These are phyloP conservation scores for Sebastes cheni DNA, from an alignment of 2,797 vertebrate genomes.

Conservation along the genomic window DNA sequence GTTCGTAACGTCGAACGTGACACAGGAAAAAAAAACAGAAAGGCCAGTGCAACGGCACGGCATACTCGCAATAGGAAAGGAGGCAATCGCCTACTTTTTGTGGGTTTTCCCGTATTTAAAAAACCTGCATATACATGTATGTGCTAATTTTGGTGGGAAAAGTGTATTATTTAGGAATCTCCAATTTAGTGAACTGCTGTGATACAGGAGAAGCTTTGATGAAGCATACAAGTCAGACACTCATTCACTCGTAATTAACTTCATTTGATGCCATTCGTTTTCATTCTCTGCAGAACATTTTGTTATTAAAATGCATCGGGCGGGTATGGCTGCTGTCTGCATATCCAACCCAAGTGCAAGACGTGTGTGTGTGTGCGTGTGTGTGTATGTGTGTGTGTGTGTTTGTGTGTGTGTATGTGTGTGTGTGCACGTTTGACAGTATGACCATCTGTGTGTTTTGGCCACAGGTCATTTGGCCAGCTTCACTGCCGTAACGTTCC, in stretches of 20 bases:
- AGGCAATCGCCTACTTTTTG: too few relatives aligned
- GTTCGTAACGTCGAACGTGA: accelerated
- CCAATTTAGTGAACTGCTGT: not conserved
- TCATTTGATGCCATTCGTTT: not conserved
- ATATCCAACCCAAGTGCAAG: not conserved
- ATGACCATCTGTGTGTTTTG: slow-evolving; percentile 50
- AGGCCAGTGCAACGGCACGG: accelerated
- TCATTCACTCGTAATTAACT: not conserved
- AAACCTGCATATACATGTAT: too few relatives aligned
- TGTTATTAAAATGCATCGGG: not conserved
- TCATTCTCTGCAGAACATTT: not conserved
- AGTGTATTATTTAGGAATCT: not conserved
- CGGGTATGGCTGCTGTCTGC: not conserved
- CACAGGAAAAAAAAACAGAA: too few relatives aligned
- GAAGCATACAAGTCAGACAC: not conserved
- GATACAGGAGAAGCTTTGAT: not conserved
- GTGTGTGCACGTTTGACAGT: not conserved
- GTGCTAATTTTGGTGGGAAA: too few relatives aligned
- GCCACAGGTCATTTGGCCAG: slow-evolving; percentile 64
- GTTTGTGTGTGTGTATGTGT: not conserved
- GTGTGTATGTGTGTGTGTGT: not conserved
- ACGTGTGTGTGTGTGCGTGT: not conserved
- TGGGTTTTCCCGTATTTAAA: too few relatives aligned
- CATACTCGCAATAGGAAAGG: too few relatives aligned
- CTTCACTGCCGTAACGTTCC: slow-evolving; percentile 26